A percentile compares a stretch with the other conserved stretches of the same genome.
Evolutionary conservation across 2,888 invertebrate genomes (phyloP).

Genomic region (Andrena fulva): DNA sequence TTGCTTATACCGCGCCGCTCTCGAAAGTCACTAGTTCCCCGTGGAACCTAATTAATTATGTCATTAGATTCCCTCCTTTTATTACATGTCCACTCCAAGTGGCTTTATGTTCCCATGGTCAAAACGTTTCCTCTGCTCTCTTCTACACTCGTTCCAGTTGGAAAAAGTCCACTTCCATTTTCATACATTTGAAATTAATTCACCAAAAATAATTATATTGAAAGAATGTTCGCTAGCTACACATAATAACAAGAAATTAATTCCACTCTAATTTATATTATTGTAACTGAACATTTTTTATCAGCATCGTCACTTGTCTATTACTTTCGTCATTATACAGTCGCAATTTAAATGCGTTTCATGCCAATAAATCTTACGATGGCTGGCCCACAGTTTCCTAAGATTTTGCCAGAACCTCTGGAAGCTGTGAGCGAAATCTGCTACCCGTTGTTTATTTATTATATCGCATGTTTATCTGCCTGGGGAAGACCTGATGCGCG

Average conservation of each 20-base stretch:
- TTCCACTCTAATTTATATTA: neutral
- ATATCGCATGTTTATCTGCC: conserved; percentile 60
- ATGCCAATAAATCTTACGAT: neutral
- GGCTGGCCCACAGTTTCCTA: neutral
- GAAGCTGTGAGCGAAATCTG: neutral
- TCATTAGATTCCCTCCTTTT: neutral
- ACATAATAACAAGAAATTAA: neutral
- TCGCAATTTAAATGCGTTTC: neutral
- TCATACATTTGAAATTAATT: neutral
- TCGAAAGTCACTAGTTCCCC: conserved; percentile 9
- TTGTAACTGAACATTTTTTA: neutral
- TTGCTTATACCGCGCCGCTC: neutral
- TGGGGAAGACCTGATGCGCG: conserved; percentile 68
- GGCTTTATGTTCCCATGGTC: neutral
- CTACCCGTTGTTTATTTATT: conserved; percentile 59
- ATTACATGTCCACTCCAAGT: neutral
- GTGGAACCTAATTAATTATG: neutral
- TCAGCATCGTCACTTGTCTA: neutral
- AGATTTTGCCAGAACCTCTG: neutral
- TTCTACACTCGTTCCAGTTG: neutral
- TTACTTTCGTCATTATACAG: neutral
- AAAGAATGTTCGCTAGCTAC: neutral
- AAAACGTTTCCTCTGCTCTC: neutral
- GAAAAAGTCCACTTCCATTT: neutral
- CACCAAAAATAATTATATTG: neutral